Base-by-base conservation (phyloP, 2,888 invertebrate genomes). In the Andrena camellia region DNA sequence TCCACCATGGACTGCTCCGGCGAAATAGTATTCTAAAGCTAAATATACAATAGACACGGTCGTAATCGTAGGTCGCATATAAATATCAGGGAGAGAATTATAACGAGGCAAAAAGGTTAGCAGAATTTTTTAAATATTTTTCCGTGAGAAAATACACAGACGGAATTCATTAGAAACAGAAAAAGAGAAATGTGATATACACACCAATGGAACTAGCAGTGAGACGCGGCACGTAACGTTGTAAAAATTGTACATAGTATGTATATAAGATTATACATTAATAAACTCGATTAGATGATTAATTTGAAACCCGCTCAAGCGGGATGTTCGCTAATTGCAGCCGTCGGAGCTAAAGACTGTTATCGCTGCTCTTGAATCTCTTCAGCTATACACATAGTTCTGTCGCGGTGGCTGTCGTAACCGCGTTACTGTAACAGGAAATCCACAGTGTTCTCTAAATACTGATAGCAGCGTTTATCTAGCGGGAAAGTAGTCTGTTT, bases 161-260 rank as follows among this genome's bases (percentile, higher is more conserved):
- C 42, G 42, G 57, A 8, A 52, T 57, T 54, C 33, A 20, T 48
- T 6, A 13, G 26, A 42, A 8, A 6, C 17, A 59, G 10, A 5
- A 13, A 8, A 7, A 20, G 6, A 8, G 13, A 35, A 48, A n/a
- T 62, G 52, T 66, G 23, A 52, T 31, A 66, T 42, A 17, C 20
- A 29, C 63, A 50, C 50, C 13, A 50, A 2, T 23, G 29, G 23
- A 60, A 50, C 54, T 42, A 75, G 29, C 75, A 81, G 67, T 68
- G 26, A 75, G 31, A 71, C 2, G 29, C 35, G 48, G 20, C 62
- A 75, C 5, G 29, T 78, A 78, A 63, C 42, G 48, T 50, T 67
- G 70, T 63, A 68, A 66, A 70, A 20, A 71, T 81, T 82, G 82
- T 82, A 82, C 50, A 80, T 80, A 42, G 42, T 42, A 82, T 81